Evolutionary conservation across 2,888 invertebrate genomes (phyloP).

Genomic region (Lithosia quadra): DNA sequence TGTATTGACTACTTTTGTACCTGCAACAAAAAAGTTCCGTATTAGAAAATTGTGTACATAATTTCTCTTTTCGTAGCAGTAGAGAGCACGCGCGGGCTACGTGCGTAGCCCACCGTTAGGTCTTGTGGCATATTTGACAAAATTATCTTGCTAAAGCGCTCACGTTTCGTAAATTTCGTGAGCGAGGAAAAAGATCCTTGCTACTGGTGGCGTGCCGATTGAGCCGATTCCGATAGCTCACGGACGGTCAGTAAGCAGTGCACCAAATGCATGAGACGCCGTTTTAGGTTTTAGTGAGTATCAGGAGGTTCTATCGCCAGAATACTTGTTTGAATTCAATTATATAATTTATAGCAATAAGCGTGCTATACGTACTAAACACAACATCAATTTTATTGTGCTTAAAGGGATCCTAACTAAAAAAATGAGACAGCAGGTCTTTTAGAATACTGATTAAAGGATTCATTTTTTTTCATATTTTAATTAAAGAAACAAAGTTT

Average conservation of each 20-base stretch:
- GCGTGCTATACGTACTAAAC: no score
- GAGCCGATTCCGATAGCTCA: no score
- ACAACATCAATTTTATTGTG: no score
- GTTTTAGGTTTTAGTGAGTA: no score
- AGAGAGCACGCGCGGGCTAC: neutral
- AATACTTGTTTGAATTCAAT: neutral
- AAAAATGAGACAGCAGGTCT: no score
- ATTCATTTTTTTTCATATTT: no score
- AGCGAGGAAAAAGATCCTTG: neutral
- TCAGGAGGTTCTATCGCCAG: neutral
- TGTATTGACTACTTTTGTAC: conserved; percentile 61
- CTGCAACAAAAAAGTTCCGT: conserved; percentile 65
- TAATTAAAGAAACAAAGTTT: no score
- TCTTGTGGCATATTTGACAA: neutral
- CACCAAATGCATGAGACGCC: neutral
- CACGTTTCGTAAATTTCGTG: neutral
- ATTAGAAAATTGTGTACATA: conserved; percentile 4
- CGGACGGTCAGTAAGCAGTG: neutral
- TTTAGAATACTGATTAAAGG: no score
- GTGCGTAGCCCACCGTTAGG: neutral
- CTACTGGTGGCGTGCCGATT: neutral
- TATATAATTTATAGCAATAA: no score
- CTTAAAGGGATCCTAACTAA: no score
- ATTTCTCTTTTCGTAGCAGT: neutral
- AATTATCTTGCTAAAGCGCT: neutral